A percentile compares a stretch with the other conserved stretches of the same genome.
phyloP scores from a whole-genome alignment of 1,140 invertebrate genomes.

The Mya arenaria region DNA sequence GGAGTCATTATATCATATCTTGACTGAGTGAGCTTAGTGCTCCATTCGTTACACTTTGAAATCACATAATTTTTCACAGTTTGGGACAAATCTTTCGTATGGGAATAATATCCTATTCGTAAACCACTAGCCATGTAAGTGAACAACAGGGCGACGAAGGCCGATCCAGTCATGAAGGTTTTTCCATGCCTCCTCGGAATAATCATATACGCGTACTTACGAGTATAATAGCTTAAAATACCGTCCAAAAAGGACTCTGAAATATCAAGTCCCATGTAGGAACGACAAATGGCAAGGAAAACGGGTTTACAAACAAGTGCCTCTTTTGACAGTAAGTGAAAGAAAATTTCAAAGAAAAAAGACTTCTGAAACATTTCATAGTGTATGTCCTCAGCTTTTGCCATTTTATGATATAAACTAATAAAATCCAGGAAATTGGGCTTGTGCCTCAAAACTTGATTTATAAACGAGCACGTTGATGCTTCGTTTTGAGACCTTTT shows the following conservation, averaged over 20 bases:
- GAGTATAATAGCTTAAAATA: neutral
- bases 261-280: slow-evolving; percentile 1
- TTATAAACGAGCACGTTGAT: neutral
- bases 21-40: neutral
- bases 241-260: slow-evolving; percentile 4
- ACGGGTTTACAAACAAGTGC: neutral
- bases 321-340: slow-evolving; percentile 4
- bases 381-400: neutral
- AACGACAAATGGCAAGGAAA: neutral
- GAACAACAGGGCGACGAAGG: slow-evolving; percentile 11
- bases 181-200: slow-evolving; percentile 11
- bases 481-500: neutral
- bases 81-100: slow-evolving; percentile 16
- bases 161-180: slow-evolving; percentile 11
- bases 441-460: neutral
- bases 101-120: slow-evolving; percentile 23
- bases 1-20: slow-evolving; percentile 8
- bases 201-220: slow-evolving; percentile 15
- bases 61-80: slow-evolving; percentile 29
- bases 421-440: slow-evolving; percentile 20
- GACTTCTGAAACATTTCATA: slow-evolving; percentile 30
- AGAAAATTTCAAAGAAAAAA: slow-evolving; percentile 12
- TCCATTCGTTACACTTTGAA: slow-evolving; percentile 25
- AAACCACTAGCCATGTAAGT: slow-evolving; percentile 3
- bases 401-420: slow-evolving; percentile 10